A percentile compares a stretch with the other conserved stretches of the same genome.
Conservation (phyloP, 2,888 invertebrate species). For the Heteromurus nitidus region DNA sequence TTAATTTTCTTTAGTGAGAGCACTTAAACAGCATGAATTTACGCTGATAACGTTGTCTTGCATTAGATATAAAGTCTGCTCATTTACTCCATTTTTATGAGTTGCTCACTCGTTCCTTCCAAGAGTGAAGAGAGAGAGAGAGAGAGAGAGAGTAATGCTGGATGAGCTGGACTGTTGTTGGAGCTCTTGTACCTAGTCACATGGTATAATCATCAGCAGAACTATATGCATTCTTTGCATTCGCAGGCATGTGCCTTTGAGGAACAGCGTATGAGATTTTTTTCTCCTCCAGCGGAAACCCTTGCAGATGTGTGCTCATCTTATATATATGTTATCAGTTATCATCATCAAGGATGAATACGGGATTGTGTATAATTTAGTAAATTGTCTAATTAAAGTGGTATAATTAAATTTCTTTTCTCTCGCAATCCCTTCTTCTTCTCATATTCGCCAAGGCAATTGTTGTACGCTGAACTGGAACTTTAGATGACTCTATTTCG, state of each 20-base stretch:
- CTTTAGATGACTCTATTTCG: too few species aligned
- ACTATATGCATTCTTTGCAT: too few species aligned
- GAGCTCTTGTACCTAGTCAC: too few species aligned
- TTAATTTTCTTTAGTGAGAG: too few species aligned
- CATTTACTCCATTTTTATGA: constrained; percentile 1
- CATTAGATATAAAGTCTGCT: neutral
- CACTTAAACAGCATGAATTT: neutral
- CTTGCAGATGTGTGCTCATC: constrained; percentile 22
- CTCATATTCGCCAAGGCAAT: constrained; percentile 7
- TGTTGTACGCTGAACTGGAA: constrained; percentile 3
- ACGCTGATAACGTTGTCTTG: neutral
- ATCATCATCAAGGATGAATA: constrained; percentile 37
- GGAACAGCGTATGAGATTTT: too few species aligned
- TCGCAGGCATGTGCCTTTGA: too few species aligned
- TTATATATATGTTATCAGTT: too few species aligned
- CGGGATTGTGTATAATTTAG: constrained; percentile 47
- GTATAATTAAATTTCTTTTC: constrained; percentile 59
- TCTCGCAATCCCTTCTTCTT: constrained; percentile 7
- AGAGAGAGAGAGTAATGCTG: too few species aligned
- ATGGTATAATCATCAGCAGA: too few species aligned
- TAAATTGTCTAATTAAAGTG: constrained; percentile 60
- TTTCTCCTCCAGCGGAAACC: too few species aligned
- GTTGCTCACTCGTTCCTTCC: neutral
- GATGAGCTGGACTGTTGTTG: too few species aligned
- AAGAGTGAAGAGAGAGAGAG: too few species aligned